Base-by-base conservation (phyloP, 2,113 vertebrate genomes). In the Lophura nycthemera region DNA sequence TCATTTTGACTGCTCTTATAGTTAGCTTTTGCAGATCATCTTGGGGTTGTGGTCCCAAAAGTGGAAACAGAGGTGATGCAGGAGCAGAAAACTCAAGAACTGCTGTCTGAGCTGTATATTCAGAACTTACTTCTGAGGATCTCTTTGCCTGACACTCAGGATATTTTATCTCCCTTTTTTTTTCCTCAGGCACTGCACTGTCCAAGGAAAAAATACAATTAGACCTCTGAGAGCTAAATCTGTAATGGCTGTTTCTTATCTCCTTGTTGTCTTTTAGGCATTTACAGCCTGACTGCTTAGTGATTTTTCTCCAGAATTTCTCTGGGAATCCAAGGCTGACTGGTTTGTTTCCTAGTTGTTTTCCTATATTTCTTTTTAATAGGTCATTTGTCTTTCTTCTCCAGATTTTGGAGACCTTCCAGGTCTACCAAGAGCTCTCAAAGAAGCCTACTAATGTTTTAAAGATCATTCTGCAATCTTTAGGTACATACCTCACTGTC, bases 341-440 rank as follows among this genome's bases (percentile, higher is more conserved):
- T 56, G 76, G 7, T 91, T 66, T 86, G 18, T 74, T 86, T 42
- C 42, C 36, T 22, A 15, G 60, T 34, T 96, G 13, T 27, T 86
- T 56, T 86, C 73, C 75, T 83, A 7, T 83, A 45, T 83, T 67
- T 89, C 86, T 89, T 89, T 93, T 77, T 74, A 83, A 64, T 65
- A 87, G n/a, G 24, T 64, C 52, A 47, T 95, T 83, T 88, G 34
- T 92, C 42, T 76, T 11, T 17, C 17, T 90, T 82, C 48, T 75
- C 8, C 22, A 73, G 54, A 85, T 85, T 69, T 88, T 20, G 57
- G 48, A 92, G 59, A 89, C 78, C 30, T 73, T 70, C 63, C 27
- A 1, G 1, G 8, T 78, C 36, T 77, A 80, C 60, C 72, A 66
- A 24, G 60, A 73, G 12, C n/a, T 80, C 50, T 85, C 20, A 34